phyloP scores from a whole-genome alignment of 1,140 invertebrate species.

The Bombus sibiricus region DNA sequence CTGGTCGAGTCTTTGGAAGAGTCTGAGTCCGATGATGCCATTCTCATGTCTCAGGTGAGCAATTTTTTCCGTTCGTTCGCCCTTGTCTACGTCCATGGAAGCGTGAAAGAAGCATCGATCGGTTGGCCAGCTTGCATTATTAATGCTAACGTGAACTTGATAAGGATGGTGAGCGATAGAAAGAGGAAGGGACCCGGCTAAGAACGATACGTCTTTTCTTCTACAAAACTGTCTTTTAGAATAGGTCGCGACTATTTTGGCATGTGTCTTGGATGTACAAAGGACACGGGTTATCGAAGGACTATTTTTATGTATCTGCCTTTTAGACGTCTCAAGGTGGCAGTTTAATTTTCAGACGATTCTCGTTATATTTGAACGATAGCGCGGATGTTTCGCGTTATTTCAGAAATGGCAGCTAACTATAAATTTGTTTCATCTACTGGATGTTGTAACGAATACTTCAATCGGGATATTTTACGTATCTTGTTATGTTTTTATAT shows the following conservation, averaged over 20 bases:
- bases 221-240: background rate
- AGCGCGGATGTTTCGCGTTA: background rate
- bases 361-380: background rate
- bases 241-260: background rate
- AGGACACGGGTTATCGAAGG: background rate
- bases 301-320: background rate
- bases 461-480: background rate
- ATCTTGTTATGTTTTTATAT: background rate
- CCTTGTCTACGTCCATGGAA: slow-evolving; percentile 61
- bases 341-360: background rate
- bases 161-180: background rate
- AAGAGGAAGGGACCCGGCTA: background rate
- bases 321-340: background rate
- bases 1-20: slow-evolving; percentile 88
- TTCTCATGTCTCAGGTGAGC: slow-evolving; percentile 88
- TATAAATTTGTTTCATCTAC: background rate
- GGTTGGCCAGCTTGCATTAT: slow-evolving; percentile 24
- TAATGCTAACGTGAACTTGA: slow-evolving; percentile 38
- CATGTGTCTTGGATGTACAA: background rate
- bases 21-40: slow-evolving; percentile 89
- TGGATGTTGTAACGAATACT: background rate
- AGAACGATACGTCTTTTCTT: background rate
- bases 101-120: slow-evolving; percentile 36
- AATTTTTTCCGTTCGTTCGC: slow-evolving; percentile 46
- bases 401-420: background rate